Evolutionary conservation across 2,797 vertebrate species (phyloP).

Genomic region (Lepidocolaptes lacrymiger): DNA sequence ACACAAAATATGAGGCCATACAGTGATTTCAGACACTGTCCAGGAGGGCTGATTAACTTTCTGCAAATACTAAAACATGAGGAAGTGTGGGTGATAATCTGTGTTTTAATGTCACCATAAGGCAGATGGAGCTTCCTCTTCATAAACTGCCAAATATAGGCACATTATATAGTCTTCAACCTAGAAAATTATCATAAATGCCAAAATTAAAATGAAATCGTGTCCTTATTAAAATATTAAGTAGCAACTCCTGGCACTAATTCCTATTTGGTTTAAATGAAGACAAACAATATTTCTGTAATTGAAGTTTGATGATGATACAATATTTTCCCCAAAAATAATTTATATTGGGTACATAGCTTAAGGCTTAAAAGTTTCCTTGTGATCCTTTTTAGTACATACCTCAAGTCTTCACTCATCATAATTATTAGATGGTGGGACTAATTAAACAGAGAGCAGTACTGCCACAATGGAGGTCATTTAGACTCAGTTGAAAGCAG

Average conservation of each 20-base stretch:
- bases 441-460: neutral
- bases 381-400: neutral
- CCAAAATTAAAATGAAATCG: neutral
- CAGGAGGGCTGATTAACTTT: neutral
- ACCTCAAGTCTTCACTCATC: neutral
- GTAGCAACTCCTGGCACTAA: neutral
- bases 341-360: neutral
- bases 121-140: neutral
- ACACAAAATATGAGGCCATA: neutral
- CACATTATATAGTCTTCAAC: neutral
- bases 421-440: neutral
- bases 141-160: neutral
- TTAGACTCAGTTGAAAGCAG: neutral
- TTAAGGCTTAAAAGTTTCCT: neutral
- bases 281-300: accelerated
- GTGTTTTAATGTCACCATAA: neutral
- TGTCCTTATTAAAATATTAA: neutral
- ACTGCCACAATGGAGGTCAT: neutral
- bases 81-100: neutral
- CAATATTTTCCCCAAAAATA: neutral
- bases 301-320: neutral
- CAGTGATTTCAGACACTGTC: neutral
- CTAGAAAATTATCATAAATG: neutral
- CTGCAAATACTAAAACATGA: neutral
- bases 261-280: neutral